Evolutionary conservation across 2,888 invertebrate genomes (phyloP).

Genomic region (Cephus nigrinus): DNA sequence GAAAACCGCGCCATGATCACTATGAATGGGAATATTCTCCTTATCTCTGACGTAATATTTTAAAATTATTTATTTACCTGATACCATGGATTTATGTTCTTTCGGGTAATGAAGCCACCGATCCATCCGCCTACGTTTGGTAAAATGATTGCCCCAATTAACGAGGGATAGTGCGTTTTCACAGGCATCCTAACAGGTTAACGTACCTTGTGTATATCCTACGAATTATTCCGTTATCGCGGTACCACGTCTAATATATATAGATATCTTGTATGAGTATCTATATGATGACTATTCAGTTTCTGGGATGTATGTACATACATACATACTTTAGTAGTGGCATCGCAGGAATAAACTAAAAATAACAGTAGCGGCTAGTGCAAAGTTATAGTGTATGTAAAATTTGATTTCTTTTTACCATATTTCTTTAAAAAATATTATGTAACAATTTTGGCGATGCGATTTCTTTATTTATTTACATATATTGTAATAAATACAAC

Average conservation of each 20-base stretch:
- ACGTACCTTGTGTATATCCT: not conserved
- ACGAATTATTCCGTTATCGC: not conserved
- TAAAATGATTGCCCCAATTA: conserved; percentile 69
- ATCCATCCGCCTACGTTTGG: conserved; percentile 81
- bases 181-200: conserved; percentile 37
- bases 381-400: not conserved
- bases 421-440: conserved; percentile 9
- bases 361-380: not conserved
- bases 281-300: too few species aligned
- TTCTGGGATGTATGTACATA: too few species aligned
- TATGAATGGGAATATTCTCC: not conserved
- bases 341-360: not conserved
- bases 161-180: conserved; percentile 6
- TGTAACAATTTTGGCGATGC: conserved; percentile 8
- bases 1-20: not conserved
- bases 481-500: conserved; percentile 38
- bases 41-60: not conserved
- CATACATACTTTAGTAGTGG: not conserved
- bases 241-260: too few species aligned
- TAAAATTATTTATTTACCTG: conserved; percentile 63
- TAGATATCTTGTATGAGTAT: too few species aligned
- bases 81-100: conserved; percentile 79
- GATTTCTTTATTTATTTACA: conserved; percentile 30
- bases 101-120: conserved; percentile 73
- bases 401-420: not conserved